Base-by-base conservation (phyloP, 2,113 vertebrate genomes). In the Cariama cristata region DNA sequence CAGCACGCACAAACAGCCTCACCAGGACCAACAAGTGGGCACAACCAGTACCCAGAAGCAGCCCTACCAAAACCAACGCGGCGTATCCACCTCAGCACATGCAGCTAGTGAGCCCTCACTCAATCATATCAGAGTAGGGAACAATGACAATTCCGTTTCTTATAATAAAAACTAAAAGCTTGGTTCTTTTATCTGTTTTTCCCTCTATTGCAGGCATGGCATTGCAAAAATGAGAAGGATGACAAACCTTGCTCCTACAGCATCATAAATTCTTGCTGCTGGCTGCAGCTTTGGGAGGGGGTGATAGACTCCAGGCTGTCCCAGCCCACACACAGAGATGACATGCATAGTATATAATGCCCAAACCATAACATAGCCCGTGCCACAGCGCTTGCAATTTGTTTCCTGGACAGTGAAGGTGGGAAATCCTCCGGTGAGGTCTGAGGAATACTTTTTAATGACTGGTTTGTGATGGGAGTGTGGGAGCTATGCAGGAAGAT, bases 401-500 rank as follows among this genome's bases (percentile, higher is more conserved):
- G 28, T 79, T 84, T 86, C 24, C 26, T 16, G 21, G 49, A 62
- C 81, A 90, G 35, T 17, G 71, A 93, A 88, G 74, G 67, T 73
- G 28, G 52, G 24, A 94, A 84, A 93, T 76, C 80, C 74, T 83
- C 66, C 19, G 17, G 59, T 23, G 45, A 75, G 8, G 58, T 84
- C 82, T 77, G 75, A 58, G 55, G 64, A 96, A 95, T 12, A 11
- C 58, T 40, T 21, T 38, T 72, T 91, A 96, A 94, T 28, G 86
- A 87, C 82, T 64, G 50, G 20, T 79, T 97, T 79, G 66, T 53
- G 44, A 75, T 20, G 75, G 91, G 33, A 88, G 75, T 32, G 66
- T 49, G 28, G 27, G 77, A 91, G 55, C 82, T 74, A 27, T 16
- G 33, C 47, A 52, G 86, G 88, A 93, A 96, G 79, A 95, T 79